Evolutionary conservation across 2,797 vertebrate species (phyloP), one percentile per base, ranked within the genome.

Genomic region (Lepus townsendii): DNA sequence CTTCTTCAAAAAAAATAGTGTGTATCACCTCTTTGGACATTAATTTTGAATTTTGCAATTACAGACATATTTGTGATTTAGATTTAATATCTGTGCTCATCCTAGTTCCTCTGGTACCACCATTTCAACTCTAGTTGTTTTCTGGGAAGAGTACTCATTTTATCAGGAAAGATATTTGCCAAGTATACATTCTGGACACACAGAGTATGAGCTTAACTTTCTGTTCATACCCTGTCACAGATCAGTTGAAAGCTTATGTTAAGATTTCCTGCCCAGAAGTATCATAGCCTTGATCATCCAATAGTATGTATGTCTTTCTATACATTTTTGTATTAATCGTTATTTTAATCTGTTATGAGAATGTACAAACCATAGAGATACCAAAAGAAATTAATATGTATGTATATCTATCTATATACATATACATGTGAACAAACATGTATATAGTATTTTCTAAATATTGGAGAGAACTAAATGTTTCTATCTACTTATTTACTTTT

Each of bases 361-460:
- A 63, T n/a, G 13, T 62, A 62, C 60, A 17, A 62, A 68, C 54
- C 17, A 7, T 54, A 69, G 32, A 69, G 9, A 63, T 57, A 57
- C 17, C 42, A 85, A 60, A 78, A 57, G 20, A 50, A 26, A 27
- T 50, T 19, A 17, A 22, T 62, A 27, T 47, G 24, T 47, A n/a
- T 16, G 35, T 54, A 10, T 50, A n/a, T 32, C 50, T n/a, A 4
- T 65, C 7, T 38, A 24, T 50, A 20, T 83, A 35, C 6, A 57
- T 57, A 27, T 20, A 54, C 32, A 16, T 57, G 54, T 16, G 17
- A 57, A 57, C 20, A 57, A 14, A 14, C 27, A 54, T 50, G 73
- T 20, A 71, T 32, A 50, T 91, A 71, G 71, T 72, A 77, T 88
- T 89, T 88, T 42, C 42, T 95, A 84, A 87, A 35, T 69, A 16